phyloP scores from a whole-genome alignment of 2,888 invertebrate genomes.

The Synanthedon vespiformis region DNA sequence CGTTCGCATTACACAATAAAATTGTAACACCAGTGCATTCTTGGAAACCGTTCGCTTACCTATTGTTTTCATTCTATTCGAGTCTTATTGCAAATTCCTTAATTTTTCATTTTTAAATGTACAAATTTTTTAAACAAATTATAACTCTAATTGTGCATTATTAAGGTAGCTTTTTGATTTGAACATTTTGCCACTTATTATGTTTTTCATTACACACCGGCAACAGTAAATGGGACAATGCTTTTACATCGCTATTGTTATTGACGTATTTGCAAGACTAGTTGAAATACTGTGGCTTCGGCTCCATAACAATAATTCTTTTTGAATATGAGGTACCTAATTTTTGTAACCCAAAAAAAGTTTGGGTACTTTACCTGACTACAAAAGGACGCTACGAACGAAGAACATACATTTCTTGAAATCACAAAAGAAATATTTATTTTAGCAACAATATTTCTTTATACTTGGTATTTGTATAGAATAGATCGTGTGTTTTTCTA shows the following conservation, averaged over 20 bases:
- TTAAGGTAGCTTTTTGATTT: not conserved
- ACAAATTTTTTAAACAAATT: not conserved
- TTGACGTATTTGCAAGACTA: not conserved
- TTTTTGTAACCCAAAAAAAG: too few species aligned
- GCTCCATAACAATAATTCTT: too few species aligned
- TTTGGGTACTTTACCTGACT: too few species aligned
- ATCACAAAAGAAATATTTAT: not conserved
- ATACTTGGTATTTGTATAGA: not conserved
- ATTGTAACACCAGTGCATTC: not conserved
- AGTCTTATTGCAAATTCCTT: constrained; percentile 23
- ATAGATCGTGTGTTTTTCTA: not conserved
- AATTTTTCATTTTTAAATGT: constrained; percentile 15
- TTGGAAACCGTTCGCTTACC: not conserved
- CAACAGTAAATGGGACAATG: not conserved
- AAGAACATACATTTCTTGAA: not conserved
- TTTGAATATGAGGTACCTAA: too few species aligned
- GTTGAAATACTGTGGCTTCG: not conserved
- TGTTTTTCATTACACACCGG: not conserved
- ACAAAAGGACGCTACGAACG: too few species aligned
- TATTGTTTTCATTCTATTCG: not conserved
- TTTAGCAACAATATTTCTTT: not conserved
- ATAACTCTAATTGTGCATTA: not conserved
- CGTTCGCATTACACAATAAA: not conserved
- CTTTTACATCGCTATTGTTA: not conserved
- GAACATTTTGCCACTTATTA: not conserved